These are phyloP conservation scores for Zapus hudsonius DNA, from an alignment of 2,113 vertebrate genomes.

Conservation along the genomic window DNA sequence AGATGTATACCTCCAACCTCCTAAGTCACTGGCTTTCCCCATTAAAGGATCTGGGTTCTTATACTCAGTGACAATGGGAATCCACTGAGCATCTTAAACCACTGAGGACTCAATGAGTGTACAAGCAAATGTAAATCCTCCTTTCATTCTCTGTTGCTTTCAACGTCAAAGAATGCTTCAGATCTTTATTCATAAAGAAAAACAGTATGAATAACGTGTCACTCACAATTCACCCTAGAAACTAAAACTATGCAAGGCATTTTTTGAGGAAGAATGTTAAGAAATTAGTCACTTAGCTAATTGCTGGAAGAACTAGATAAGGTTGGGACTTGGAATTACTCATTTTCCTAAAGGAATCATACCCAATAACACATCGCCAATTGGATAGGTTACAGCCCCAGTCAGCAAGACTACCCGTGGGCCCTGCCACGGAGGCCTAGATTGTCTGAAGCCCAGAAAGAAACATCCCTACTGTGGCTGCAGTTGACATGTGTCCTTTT, in stretches of 20 bases:
- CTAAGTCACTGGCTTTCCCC: neutral
- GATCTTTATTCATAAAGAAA: neutral
- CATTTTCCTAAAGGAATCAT: neutral
- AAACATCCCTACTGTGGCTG: neutral
- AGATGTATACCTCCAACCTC: neutral
- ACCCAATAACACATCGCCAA: neutral
- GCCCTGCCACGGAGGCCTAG: neutral
- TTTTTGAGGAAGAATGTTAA: neutral
- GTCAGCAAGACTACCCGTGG: neutral
- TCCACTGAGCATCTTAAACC: neutral
- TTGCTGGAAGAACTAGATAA: neutral
- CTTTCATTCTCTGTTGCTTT: neutral
- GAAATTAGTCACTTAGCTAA: neutral
- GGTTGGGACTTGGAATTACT: neutral
- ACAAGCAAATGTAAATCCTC: neutral
- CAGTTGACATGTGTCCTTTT: neutral
- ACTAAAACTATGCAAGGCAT: neutral
- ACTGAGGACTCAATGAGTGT: neutral
- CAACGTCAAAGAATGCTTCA: neutral
- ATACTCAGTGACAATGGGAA: neutral
- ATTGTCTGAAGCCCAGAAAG: neutral
- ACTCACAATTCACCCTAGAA: neutral
- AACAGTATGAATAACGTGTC: neutral
- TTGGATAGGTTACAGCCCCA: too few relatives aligned
- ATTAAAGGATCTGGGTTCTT: neutral